Conservation (phyloP, 2,113 vertebrate species). For the Lota lota region DNA sequence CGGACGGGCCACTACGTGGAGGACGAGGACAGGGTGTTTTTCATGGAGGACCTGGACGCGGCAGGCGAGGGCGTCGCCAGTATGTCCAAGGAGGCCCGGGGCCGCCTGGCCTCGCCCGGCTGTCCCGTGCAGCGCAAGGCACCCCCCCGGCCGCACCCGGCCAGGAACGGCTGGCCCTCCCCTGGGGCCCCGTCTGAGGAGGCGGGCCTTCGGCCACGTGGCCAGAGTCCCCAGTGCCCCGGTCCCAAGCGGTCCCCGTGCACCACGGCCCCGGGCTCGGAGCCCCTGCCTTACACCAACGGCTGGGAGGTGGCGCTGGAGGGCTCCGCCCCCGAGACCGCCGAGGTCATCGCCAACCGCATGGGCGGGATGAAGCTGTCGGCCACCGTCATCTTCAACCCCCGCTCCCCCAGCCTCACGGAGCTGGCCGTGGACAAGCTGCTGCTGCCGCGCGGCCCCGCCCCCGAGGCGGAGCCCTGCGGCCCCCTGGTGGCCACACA, state of each 20-base stretch:
- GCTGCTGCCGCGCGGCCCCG: conserved; percentile 49
- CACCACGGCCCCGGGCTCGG: conserved; percentile 43
- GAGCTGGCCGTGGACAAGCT: conserved; percentile 71
- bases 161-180: conserved; percentile 60
- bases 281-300: conserved; percentile 77
- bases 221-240: conserved; percentile 62
- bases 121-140: conserved; percentile 29
- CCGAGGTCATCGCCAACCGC: conserved; percentile 90
- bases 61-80: conserved; percentile 63
- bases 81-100: conserved; percentile 55
- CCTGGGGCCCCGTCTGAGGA: conserved; percentile 54
- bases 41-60: conserved; percentile 92
- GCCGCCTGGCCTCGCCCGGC: conserved; percentile 32
- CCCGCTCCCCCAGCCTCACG: conserved; percentile 79
- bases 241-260: conserved; percentile 38
- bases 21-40: conserved; percentile 89
- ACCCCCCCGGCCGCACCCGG: conserved; percentile 26
- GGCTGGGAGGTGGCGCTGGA: conserved; percentile 81
- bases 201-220: conserved; percentile 48
- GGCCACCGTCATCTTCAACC: conserved; percentile 96
- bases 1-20: conserved; percentile 60
- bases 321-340: conserved; percentile 72
- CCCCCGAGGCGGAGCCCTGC: conserved; percentile 72
- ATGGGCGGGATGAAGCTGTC: conserved; percentile 98
- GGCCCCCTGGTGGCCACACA: conserved; percentile 79